Conservation (phyloP, 2,113 vertebrate genomes). For the Myocastor coypus region DNA sequence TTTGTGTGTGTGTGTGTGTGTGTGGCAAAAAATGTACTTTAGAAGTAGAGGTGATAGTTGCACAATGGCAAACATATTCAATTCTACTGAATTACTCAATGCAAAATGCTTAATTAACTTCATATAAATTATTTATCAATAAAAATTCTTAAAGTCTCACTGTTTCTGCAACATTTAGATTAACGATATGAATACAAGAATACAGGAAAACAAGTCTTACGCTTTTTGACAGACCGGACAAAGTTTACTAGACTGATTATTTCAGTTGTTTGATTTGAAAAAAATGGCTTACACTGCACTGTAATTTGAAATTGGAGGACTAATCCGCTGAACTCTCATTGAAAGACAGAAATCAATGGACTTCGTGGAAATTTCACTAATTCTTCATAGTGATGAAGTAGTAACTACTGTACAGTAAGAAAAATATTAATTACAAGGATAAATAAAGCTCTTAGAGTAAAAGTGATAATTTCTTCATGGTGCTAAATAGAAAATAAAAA, state of each 20-base stretch:
- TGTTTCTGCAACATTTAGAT: background rate
- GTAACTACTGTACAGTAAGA: background rate
- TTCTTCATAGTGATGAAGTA: background rate
- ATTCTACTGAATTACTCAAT: background rate
- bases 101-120: background rate
- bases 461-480: background rate
- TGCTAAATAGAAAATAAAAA: background rate
- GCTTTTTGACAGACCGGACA: background rate
- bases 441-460: background rate
- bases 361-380: background rate
- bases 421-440: background rate
- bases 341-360: background rate
- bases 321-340: background rate
- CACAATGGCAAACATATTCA: background rate
- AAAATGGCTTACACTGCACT: background rate
- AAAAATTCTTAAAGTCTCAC: background rate
- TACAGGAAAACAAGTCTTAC: background rate
- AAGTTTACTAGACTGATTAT: background rate
- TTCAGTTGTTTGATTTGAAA: background rate
- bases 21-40: background rate
- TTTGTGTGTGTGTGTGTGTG: background rate
- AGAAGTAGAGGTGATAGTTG: background rate
- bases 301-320: background rate
- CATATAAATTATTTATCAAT: background rate
- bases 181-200: background rate